Percentiles rank a stretch among this genome's conserved stretches.
phyloP scores from a whole-genome alignment of 2,888 invertebrate genomes.

The Drosophila dives region DNA sequence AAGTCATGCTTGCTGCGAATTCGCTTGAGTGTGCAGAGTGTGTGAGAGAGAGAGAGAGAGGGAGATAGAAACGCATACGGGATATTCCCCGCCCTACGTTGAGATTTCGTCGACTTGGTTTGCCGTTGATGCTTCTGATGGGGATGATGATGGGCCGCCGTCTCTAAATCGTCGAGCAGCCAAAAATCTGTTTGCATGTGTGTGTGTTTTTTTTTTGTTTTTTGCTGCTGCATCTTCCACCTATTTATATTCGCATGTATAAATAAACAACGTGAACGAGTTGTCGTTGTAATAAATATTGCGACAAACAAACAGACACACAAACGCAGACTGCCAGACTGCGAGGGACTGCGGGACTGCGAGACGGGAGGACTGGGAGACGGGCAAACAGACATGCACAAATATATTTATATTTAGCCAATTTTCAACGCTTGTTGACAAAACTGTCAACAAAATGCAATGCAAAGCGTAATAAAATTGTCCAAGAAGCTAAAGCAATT shows the following conservation, averaged over 20 bases:
- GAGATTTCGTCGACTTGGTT: slow-evolving; percentile 42
- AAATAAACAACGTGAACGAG: slow-evolving; percentile 78
- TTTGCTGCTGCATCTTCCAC: slow-evolving; percentile 61
- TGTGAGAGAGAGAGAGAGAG: neutral
- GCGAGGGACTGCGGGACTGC: neutral
- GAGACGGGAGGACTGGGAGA: slow-evolving; percentile 27
- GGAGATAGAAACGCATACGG: no score
- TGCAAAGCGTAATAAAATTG: slow-evolving; percentile 81
- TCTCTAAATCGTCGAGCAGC: slow-evolving; percentile 49
- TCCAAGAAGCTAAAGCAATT: slow-evolving; percentile 69
- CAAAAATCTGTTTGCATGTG: slow-evolving; percentile 58
- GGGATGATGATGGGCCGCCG: slow-evolving; percentile 51
- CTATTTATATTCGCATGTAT: slow-evolving; percentile 81
- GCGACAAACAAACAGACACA: slow-evolving; percentile 56
- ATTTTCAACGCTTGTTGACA: slow-evolving; percentile 85
- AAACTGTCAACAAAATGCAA: slow-evolving; percentile 84
- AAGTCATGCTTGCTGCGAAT: slow-evolving; percentile 84
- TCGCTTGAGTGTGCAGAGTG: slow-evolving; percentile 73
- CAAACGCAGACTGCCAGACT: slow-evolving; percentile 15
- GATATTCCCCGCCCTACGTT: neutral
- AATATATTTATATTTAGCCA: slow-evolving; percentile 84
- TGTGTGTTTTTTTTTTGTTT: neutral
- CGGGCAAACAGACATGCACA: slow-evolving; percentile 61
- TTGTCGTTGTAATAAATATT: slow-evolving; percentile 81
- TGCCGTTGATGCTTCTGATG: slow-evolving; percentile 54